Percentiles rank a stretch among this genome's conserved stretches.
These are phyloP conservation scores for Trichogramma dendrolimi DNA, from an alignment of 2,888 invertebrate species.

Conservation along the genomic window DNA sequence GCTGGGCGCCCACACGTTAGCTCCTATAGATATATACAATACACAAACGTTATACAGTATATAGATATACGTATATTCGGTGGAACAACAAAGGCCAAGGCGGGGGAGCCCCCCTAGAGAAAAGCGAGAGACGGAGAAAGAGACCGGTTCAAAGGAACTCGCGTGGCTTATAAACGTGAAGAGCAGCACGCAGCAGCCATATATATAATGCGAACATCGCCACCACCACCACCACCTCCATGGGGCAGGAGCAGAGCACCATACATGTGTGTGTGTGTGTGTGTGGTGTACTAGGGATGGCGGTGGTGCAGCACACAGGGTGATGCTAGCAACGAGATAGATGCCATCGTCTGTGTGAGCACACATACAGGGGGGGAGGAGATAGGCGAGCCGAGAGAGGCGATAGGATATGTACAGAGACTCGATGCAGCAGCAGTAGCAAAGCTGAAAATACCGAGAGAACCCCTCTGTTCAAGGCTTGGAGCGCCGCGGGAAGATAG, in stretches of 20 bases:
- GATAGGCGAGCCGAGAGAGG: too few species aligned
- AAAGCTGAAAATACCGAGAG: too few species aligned
- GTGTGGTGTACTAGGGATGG: conserved; percentile 15
- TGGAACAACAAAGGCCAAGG: background rate
- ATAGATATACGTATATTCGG: too few species aligned
- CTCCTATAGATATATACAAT: background rate
- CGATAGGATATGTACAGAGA: too few species aligned
- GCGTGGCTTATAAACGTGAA: background rate
- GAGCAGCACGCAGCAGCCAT: conserved; percentile 23
- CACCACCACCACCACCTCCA: conserved; percentile 2
- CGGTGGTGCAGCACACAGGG: background rate
- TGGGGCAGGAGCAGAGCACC: background rate
- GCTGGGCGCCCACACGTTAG: conserved; percentile 28
- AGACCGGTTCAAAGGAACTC: conserved; percentile 32
- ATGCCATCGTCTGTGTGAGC: too few species aligned
- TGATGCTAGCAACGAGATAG: conserved; percentile 24
- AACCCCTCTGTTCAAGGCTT: too few species aligned
- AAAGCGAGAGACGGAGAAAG: background rate
- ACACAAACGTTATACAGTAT: too few species aligned
- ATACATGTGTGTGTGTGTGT: background rate
- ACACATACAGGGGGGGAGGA: too few species aligned
- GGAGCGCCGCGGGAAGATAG: conserved; percentile 3
- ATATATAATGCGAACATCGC: conserved; percentile 24
- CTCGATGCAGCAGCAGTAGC: too few species aligned
- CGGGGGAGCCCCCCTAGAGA: background rate